phyloP scores from a whole-genome alignment of 2,888 invertebrate genomes.

The Lycaena phlaeas region DNA sequence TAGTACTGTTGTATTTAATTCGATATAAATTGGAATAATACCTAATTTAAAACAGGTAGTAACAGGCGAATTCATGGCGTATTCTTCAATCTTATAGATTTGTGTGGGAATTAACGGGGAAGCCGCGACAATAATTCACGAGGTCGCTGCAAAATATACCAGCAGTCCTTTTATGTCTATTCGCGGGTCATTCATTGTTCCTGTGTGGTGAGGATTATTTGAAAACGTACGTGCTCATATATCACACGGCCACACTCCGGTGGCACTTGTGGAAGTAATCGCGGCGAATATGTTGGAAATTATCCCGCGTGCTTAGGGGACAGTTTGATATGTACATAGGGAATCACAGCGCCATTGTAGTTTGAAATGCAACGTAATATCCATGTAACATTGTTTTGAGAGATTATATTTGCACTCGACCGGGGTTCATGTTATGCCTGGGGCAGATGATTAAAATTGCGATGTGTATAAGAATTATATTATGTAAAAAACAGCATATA shows the following conservation, averaged over 20 bases:
- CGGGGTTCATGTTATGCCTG: no score
- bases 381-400: no score
- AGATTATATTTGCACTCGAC: no score
- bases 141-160: slow-evolving; percentile 43
- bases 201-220: slow-evolving; percentile 46
- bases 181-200: slow-evolving; percentile 62
- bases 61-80: slow-evolving; percentile 36
- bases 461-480: no score
- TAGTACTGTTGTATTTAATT: no score
- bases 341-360: slow-evolving; percentile 40
- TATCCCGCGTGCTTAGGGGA: slow-evolving; percentile 35
- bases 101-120: slow-evolving; percentile 48
- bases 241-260: slow-evolving; percentile 43
- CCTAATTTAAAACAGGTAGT: slow-evolving; percentile 19
- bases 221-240: slow-evolving; percentile 53
- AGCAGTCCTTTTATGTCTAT: slow-evolving; percentile 54
- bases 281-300: slow-evolving; percentile 52
- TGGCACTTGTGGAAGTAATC: slow-evolving; percentile 56
- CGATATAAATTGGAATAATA: no score
- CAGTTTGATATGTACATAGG: slow-evolving; percentile 48
- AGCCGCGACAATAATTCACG: slow-evolving; percentile 59
- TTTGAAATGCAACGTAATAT: slow-evolving; percentile 16
- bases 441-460: no score
- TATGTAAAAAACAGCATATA: no score
- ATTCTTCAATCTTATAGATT: slow-evolving; percentile 43